These are phyloP conservation scores for Syngnathus floridae DNA, from an alignment of 2,113 vertebrate genomes.

Conservation along the genomic window DNA sequence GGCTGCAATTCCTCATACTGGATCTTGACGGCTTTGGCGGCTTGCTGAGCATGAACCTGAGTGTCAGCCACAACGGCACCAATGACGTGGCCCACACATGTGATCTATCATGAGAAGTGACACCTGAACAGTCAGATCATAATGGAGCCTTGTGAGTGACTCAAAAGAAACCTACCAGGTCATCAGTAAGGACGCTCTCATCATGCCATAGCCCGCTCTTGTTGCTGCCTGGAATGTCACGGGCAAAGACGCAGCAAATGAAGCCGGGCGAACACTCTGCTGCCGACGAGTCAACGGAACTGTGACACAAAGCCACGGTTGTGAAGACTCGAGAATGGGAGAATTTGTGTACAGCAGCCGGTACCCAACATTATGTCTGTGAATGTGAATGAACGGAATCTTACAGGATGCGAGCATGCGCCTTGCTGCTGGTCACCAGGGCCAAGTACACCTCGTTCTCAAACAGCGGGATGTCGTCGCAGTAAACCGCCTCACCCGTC, in stretches of 20 bases:
- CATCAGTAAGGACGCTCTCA: slow-evolving; percentile 80
- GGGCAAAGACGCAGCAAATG: slow-evolving; percentile 75
- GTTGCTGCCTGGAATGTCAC: slow-evolving; percentile 84
- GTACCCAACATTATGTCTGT: neutral
- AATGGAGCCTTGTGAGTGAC: neutral
- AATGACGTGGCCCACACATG: slow-evolving; percentile 89
- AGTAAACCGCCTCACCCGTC: slow-evolving; percentile 89
- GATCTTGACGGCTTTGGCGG: slow-evolving; percentile 80
- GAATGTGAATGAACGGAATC: slow-evolving; percentile 32
- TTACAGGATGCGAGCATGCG: slow-evolving; percentile 86
- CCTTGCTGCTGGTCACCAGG: slow-evolving; percentile 82
- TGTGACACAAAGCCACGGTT: slow-evolving; percentile 36
- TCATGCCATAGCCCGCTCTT: slow-evolving; percentile 74
- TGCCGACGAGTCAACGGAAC: slow-evolving; percentile 76
- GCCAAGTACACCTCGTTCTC: slow-evolving; percentile 85
- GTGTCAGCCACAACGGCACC: slow-evolving; percentile 87
- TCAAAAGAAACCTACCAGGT: slow-evolving; percentile 52
- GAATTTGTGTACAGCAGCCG: neutral
- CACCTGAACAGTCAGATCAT: neutral
- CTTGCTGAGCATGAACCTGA: slow-evolving; percentile 83
- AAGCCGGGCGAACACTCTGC: slow-evolving; percentile 79
- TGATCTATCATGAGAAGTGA: slow-evolving; percentile 72
- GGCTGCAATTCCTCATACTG: slow-evolving; percentile 83
- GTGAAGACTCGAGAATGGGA: neutral
- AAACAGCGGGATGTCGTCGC: slow-evolving; percentile 84